Conservation (phyloP, 2,797 vertebrate genomes). For the Acanthopagrus latus region DNA sequence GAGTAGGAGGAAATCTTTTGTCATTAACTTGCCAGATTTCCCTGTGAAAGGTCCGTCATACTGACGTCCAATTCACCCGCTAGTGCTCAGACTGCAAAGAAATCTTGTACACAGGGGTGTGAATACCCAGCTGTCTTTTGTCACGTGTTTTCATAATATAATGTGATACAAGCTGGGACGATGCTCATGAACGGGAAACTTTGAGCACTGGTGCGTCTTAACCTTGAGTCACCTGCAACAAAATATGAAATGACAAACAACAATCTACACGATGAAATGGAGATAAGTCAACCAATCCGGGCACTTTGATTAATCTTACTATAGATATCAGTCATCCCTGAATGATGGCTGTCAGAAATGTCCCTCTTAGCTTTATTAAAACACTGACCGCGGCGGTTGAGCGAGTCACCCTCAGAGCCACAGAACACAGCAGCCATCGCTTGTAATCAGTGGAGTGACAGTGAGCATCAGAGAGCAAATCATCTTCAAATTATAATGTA, state of each 20-base stretch:
- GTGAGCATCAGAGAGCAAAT: neutral
- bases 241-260: neutral
- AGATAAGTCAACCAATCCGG: neutral
- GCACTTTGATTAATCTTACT: neutral
- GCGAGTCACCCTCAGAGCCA: neutral
- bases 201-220: neutral
- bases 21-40: neutral
- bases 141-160: neutral
- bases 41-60: neutral
- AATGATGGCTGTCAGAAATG: neutral
- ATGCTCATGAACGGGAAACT: neutral
- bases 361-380: neutral
- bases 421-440: neutral
- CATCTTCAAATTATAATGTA: neutral
- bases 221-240: neutral
- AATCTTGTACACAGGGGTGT: neutral
- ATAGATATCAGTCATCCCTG: neutral
- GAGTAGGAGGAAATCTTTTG: neutral
- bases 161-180: neutral
- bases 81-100: neutral
- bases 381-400: neutral
- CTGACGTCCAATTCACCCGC: conserved; percentile 8
- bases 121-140: neutral
- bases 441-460: neutral
- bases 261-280: neutral